phyloP scores from a whole-genome alignment of 1,140 invertebrate genomes.

The Macrobrachium nipponense region DNA sequence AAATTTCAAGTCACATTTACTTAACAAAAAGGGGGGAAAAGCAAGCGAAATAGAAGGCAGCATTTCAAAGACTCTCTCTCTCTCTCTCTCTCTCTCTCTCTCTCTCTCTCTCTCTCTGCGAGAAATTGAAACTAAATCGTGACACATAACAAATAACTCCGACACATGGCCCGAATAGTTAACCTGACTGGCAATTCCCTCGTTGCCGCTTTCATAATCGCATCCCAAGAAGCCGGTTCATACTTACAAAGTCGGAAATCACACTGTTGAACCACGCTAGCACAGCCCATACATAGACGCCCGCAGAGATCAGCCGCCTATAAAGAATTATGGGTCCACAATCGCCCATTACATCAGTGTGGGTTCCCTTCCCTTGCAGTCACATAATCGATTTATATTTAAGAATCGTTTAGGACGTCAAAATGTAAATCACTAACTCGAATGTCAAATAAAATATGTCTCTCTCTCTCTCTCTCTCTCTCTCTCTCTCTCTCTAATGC shows the following conservation, averaged over 20 bases:
- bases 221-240: not conserved
- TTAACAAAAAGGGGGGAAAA: constrained; percentile 57
- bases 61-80: constrained; percentile 1
- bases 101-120: no score
- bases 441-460: not conserved
- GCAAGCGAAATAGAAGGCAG: constrained; percentile 16
- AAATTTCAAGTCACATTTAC: constrained; percentile 62
- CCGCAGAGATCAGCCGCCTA: not conserved
- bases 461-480: not conserved
- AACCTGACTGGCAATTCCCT: constrained; percentile 7
- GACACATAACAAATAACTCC: constrained; percentile 44
- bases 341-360: constrained; percentile 23
- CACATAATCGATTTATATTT: constrained; percentile 36
- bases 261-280: not conserved
- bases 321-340: constrained; percentile 30
- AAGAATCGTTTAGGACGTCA: not conserved
- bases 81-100: no score
- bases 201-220: not conserved
- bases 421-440: not conserved
- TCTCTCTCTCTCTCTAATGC: not conserved
- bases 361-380: not conserved
- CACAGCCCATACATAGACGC: not conserved
- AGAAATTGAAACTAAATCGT: constrained; percentile 8
- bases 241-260: not conserved
- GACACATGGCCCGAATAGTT: constrained; percentile 30